Base-by-base conservation (phyloP, 2,113 vertebrate genomes). In the Gopherus evgoodei region DNA sequence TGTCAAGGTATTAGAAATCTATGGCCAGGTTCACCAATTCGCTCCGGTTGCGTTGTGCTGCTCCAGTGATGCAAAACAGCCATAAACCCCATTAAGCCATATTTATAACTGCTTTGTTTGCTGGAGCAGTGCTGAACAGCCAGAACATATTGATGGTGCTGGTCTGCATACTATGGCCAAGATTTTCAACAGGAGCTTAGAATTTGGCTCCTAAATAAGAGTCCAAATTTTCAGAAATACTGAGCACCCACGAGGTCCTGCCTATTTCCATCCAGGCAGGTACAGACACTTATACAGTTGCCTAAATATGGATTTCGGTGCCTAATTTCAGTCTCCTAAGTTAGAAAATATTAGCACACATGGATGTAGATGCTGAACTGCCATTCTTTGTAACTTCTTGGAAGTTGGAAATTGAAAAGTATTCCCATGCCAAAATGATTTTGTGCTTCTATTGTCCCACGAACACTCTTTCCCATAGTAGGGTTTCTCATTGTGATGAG, bases 21-120 rank as follows among this genome's bases (percentile, higher is more conserved):
- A 82, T 16, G 11, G 49, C 11, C 56, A 83, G 52, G 35, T 87
- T 97, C 90, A 75, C 49, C 78, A 27, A 22, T 57, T 49, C 82
- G 89, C 35, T 92, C 84, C 83, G 10, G 11, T 65, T 0, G 0
- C 65, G 96, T 91, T 96, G 89, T 87, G 65, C 54, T 85, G 56
- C 56, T 88, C 75, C 52, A 81, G 16, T 54, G 83, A 94, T 72
- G 75, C 79, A 95, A 89, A 88, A 24, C 8, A 88, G 47, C 62
- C 72, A 89, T 87, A 91, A 94, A 88, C 54, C 11, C 65, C 78
- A 44, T 78, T 76, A 84, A 84, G 78, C 49, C 88, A 90, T 86
- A 93, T 97, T 96, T 97, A 94, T 8, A 24, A 25, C 57, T 90
- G 54, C 57, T 95, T 95, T 97, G 83, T 90, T 93, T 96, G 83